A percentile compares a stretch with the other conserved stretches of the same genome.
phyloP scores from a whole-genome alignment of 1,140 invertebrate species.

The Scaptomyza hsui region DNA sequence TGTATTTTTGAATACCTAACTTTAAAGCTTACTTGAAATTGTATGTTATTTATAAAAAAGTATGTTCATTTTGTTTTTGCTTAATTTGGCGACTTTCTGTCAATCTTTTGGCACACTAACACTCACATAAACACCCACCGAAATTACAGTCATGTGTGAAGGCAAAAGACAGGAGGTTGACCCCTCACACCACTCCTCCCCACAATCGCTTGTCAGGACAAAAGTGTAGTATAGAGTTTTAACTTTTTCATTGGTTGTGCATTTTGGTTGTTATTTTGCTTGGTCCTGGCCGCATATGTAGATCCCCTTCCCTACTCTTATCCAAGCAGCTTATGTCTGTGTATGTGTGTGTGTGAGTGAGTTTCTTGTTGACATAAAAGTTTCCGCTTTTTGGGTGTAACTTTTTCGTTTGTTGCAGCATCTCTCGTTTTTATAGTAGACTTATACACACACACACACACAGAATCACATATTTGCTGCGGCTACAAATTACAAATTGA shows the following conservation, averaged over 20 bases:
- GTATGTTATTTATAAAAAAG: neutral
- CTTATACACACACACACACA: slow-evolving; percentile 33
- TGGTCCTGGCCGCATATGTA: slow-evolving; percentile 31
- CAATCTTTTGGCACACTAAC: slow-evolving; percentile 30
- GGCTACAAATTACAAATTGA: slow-evolving; percentile 83
- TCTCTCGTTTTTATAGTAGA: slow-evolving; percentile 50
- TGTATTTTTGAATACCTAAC: neutral
- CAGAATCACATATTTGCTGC: slow-evolving; percentile 75
- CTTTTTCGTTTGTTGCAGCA: slow-evolving; percentile 31
- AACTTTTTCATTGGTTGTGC: slow-evolving; percentile 60
- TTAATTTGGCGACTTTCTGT: slow-evolving; percentile 40
- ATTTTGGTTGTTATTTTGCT: slow-evolving; percentile 42
- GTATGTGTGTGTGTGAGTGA: slow-evolving; percentile 20
- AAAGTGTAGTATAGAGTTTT: slow-evolving; percentile 54
- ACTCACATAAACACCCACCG: slow-evolving; percentile 22
- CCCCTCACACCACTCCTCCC: neutral
- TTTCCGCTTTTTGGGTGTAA: slow-evolving; percentile 44
- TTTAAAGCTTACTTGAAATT: slow-evolving; percentile 7
- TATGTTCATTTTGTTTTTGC: slow-evolving; percentile 14
- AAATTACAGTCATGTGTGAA: neutral
- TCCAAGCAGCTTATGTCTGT: slow-evolving; percentile 15
- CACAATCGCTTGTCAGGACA: neutral
- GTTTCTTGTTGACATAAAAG: slow-evolving; percentile 77
- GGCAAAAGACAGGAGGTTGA: too few species aligned
- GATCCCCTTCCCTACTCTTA: slow-evolving; percentile 9